A percentile compares a stretch with the other conserved stretches of the same genome.
Conservation (phyloP, 2,888 invertebrate species). For the Lasioglossum leucozonium region DNA sequence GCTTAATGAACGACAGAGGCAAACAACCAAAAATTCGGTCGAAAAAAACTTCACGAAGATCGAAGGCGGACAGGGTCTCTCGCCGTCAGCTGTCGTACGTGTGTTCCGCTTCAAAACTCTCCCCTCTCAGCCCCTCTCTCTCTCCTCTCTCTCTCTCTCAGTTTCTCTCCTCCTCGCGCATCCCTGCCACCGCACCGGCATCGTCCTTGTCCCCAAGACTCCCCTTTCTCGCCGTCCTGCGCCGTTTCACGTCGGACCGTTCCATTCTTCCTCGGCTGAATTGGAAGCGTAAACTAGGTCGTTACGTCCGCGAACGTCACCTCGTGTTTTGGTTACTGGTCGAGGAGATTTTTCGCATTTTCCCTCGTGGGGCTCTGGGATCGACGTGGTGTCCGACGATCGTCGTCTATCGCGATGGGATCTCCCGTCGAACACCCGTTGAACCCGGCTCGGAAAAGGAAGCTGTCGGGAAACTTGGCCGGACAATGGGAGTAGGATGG, state of each 20-base stretch:
- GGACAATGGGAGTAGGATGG: conserved; percentile 1
- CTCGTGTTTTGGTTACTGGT: conserved; percentile 30
- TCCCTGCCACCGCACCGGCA: conserved; percentile 26
- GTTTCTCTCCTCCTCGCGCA: neutral
- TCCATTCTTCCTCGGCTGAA: conserved; percentile 39
- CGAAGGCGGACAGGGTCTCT: neutral
- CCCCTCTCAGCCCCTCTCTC: conserved; percentile 1
- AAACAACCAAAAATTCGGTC: neutral
- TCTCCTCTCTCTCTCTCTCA: neutral
- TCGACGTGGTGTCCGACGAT: neutral
- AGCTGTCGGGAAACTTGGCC: neutral
- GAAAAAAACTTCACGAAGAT: conserved; percentile 11
- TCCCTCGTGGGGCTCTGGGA: neutral
- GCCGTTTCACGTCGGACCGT: conserved; percentile 5
- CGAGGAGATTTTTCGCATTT: conserved; percentile 3
- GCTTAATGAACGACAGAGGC: neutral
- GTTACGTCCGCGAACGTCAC: conserved; percentile 38
- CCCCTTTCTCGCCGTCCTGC: neutral
- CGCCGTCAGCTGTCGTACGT: conserved; percentile 61
- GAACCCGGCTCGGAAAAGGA: too few species aligned
- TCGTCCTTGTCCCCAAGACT: conserved; percentile 12
- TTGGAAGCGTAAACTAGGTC: conserved; percentile 59
- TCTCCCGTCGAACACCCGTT: neutral
- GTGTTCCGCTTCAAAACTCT: conserved; percentile 52
- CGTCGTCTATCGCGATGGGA: neutral